Percentiles rank a stretch among this genome's conserved stretches.
Evolutionary conservation across 2,888 invertebrate genomes (phyloP).

Genomic region (Oligia strigilis): DNA sequence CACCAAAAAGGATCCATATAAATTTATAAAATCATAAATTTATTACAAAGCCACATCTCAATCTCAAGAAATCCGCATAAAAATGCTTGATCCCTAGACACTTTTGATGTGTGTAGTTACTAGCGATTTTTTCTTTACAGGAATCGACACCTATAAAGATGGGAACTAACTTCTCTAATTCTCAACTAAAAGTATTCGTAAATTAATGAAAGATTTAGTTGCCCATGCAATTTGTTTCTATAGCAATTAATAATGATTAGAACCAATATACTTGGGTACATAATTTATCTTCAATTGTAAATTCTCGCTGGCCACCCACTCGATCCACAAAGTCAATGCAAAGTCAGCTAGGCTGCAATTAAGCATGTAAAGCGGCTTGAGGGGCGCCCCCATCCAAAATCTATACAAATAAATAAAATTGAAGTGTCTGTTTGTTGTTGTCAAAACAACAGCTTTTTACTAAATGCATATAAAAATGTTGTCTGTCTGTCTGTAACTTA

Average conservation of each 20-base stretch:
- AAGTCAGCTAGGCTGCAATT: slow-evolving; percentile 3
- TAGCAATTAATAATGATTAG: no score
- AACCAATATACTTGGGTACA: not conserved
- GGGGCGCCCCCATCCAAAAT: not conserved
- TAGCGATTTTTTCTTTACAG: not conserved
- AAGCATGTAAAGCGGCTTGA: slow-evolving; percentile 1
- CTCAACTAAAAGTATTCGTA: not conserved
- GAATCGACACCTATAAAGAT: not conserved
- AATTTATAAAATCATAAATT: no score
- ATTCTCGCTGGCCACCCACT: not conserved
- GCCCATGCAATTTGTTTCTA: no score
- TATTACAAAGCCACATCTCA: no score
- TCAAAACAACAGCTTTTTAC: not conserved
- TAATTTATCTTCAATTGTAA: not conserved
- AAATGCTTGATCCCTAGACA: no score
- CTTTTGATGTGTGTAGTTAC: no score
- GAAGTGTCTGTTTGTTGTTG: not conserved
- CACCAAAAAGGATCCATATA: no score
- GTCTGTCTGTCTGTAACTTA: not conserved
- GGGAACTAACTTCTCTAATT: not conserved
- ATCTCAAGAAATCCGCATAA: no score
- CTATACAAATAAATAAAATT: not conserved
- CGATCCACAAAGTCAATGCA: no score
- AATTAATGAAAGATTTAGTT: not conserved
- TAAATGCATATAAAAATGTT: not conserved